Conservation (phyloP, 2,113 vertebrate species). For the Pseudopodoces humilis region DNA sequence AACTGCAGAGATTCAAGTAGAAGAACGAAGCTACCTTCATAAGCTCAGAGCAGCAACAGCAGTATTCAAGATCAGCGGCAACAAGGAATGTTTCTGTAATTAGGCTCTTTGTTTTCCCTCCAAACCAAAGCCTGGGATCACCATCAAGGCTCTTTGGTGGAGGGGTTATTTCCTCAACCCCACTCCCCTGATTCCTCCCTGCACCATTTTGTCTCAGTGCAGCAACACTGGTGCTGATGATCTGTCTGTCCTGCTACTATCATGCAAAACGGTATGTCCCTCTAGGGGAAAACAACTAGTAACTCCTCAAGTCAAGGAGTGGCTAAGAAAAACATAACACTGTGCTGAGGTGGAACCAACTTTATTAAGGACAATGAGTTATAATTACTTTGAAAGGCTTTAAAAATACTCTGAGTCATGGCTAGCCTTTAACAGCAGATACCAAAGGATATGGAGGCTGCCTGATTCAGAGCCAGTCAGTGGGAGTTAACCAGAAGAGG, state of each 20-base stretch:
- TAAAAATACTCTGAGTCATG: slow-evolving; percentile 38
- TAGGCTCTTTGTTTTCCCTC: not conserved
- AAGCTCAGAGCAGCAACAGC: slow-evolving; percentile 23
- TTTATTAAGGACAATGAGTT: slow-evolving; percentile 74
- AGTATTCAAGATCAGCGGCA: slow-evolving; percentile 13
- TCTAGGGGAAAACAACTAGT: not conserved
- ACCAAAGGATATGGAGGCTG: slow-evolving; percentile 32
- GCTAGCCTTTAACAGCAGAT: slow-evolving; percentile 51
- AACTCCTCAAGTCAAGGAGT: not conserved
- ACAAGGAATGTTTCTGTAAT: slow-evolving; percentile 2
- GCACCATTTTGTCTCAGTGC: not conserved
- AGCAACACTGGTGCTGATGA: not conserved
- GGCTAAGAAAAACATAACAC: slow-evolving; percentile 52
- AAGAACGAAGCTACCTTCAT: slow-evolving; percentile 14
- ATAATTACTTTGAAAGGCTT: slow-evolving; percentile 61
- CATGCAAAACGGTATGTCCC: not conserved
- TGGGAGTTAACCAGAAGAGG: slow-evolving; percentile 39
- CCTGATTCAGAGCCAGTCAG: slow-evolving; percentile 49
- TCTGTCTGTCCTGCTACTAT: not conserved
- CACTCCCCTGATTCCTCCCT: not conserved
- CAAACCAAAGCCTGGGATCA: not conserved
- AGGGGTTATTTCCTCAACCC: not conserved
- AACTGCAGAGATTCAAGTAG: slow-evolving; percentile 53
- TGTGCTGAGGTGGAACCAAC: slow-evolving; percentile 59
- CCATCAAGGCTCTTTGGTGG: not conserved